Evolutionary conservation across 1,140 invertebrate genomes (phyloP).

Genomic region (Periplaneta americana): DNA sequence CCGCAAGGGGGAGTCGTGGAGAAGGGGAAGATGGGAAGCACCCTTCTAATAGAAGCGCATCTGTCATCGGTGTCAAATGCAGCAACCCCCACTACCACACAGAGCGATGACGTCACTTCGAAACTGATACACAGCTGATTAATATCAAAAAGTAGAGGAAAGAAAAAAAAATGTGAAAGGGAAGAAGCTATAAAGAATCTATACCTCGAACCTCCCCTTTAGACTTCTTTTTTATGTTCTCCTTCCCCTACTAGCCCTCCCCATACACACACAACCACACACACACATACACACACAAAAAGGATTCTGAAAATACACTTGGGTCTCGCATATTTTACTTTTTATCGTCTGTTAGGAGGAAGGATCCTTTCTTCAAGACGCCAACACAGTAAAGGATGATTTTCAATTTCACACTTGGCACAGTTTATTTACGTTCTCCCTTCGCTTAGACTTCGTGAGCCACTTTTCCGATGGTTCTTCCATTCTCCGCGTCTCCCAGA

Average conservation of each 20-base stretch:
- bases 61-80: background rate
- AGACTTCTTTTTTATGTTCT: too few species aligned
- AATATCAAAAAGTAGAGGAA: background rate
- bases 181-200: background rate
- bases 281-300: too few species aligned
- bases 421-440: conserved; percentile 11
- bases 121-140: conserved; percentile 7
- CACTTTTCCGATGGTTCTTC: background rate
- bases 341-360: conserved; percentile 7
- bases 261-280: too few species aligned
- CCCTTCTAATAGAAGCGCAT: background rate
- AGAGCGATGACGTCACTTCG: background rate
- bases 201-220: background rate
- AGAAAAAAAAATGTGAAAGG: background rate
- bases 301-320: conserved; percentile 3
- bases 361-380: background rate
- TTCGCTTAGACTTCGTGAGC: background rate
- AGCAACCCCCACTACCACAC: background rate
- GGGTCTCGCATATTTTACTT: conserved; percentile 12
- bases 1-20: background rate
- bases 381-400: conserved; percentile 10
- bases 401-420: conserved; percentile 17
- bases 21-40: background rate
- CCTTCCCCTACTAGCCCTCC: background rate
- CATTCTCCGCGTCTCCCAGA: background rate